Conservation (phyloP, 2,113 vertebrate species). For the Nesoenas mayeri region DNA sequence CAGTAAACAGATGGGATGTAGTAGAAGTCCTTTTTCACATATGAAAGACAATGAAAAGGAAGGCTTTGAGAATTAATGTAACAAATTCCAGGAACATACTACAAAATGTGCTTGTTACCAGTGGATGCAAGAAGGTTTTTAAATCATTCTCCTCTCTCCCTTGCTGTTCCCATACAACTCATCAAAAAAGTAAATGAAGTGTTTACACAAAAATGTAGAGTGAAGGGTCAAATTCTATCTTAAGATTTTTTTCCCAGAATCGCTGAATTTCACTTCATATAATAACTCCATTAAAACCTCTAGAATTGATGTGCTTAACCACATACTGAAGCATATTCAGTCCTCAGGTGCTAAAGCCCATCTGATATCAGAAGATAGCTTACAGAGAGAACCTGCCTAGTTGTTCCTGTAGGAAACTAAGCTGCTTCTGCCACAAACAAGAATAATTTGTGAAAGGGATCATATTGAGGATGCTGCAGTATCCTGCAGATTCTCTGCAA, state of each 20-base stretch:
- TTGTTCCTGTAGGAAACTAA: neutral
- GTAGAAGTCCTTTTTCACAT: neutral
- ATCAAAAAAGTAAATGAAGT: neutral
- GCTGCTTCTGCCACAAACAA: neutral
- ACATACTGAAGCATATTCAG: neutral
- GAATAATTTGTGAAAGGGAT: neutral
- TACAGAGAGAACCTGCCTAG: neutral
- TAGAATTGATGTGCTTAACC: neutral
- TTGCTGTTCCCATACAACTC: neutral
- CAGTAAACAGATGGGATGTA: neutral
- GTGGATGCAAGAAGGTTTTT: neutral
- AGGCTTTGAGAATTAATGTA: neutral
- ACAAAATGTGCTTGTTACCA: neutral
- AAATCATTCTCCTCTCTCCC: neutral
- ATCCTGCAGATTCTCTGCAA: neutral
- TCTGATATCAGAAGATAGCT: neutral
- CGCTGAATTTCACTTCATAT: neutral
- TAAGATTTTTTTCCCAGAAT: neutral
- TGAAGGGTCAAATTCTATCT: neutral
- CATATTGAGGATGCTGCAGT: neutral
- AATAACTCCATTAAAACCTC: neutral
- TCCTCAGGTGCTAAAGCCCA: neutral
- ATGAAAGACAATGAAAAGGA: neutral
- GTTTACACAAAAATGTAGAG: neutral
- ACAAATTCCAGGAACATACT: neutral